A percentile compares a stretch with the other conserved stretches of the same genome.
Conservation (phyloP, 1,140 invertebrate genomes). For the Gyrodactylus bullatarudis region DNA sequence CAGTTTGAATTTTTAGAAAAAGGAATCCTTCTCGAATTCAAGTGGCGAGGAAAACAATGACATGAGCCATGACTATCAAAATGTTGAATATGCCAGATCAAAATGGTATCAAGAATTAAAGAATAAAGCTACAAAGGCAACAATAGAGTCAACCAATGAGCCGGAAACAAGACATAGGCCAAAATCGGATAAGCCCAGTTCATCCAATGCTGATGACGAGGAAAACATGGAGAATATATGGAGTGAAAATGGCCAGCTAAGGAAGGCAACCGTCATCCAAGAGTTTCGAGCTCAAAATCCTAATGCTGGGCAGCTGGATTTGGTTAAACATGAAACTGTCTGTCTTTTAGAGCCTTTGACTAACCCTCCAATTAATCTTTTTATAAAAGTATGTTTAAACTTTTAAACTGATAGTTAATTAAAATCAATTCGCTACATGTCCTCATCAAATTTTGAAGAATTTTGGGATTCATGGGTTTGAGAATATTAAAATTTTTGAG, state of each 20-base stretch:
- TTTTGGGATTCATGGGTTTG: no score
- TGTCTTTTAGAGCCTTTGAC: neutral
- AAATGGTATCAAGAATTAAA: neutral
- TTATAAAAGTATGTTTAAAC: neutral
- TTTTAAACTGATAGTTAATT: neutral
- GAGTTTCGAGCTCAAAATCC: neutral
- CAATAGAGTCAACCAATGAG: neutral
- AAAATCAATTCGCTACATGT: no score
- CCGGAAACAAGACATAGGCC: neutral
- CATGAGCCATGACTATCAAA: neutral
- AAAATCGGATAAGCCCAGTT: neutral
- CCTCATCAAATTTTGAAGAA: no score
- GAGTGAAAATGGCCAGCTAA: neutral
- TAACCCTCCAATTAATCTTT: neutral
- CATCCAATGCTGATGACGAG: neutral
- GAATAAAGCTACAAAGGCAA: neutral
- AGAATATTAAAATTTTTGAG: no score
- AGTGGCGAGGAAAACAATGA: neutral
- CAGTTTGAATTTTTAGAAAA: no score
- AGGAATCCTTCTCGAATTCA: neutral
- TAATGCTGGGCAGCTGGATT: neutral
- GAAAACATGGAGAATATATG: neutral
- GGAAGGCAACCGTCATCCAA: neutral
- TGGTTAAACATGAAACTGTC: neutral
- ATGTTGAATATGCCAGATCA: no score